Conservation (phyloP, 2,888 invertebrate species). For the Pristionchus japonicus region DNA sequence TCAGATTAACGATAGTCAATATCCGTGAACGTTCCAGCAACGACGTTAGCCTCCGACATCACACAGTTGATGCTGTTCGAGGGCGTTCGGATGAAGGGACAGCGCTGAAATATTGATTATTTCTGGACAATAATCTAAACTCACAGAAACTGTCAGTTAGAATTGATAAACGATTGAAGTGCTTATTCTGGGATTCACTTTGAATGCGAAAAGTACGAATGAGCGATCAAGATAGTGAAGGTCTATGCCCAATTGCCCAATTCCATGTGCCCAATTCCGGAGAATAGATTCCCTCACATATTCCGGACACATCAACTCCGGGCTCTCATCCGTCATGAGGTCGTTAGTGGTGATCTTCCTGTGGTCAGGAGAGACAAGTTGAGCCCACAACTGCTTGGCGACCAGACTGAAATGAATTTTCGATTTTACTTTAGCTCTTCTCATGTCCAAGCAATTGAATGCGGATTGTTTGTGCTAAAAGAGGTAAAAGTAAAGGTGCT, state of each 20-base stretch:
- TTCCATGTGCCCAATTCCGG: too few species aligned
- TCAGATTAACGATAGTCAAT: not conserved
- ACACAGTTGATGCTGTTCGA: not conserved
- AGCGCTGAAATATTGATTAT: not conserved
- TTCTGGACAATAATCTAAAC: not conserved
- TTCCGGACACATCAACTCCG: not conserved
- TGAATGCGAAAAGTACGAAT: too few species aligned
- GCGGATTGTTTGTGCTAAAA: too few species aligned
- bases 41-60: not conserved
- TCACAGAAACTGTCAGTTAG: not conserved
- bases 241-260: not conserved
- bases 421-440: too few species aligned
- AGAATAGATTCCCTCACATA: not conserved
- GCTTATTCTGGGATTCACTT: too few species aligned
- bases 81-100: constrained; percentile 10
- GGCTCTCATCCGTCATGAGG: not conserved
- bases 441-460: too few species aligned
- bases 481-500: too few species aligned
- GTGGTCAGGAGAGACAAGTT: not conserved
- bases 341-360: not conserved
- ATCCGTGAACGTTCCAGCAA: not conserved
- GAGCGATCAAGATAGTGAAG: too few species aligned
- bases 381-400: constrained; percentile 6
- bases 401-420: not conserved
- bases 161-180: too few species aligned